Base-by-base conservation (phyloP, 2,888 invertebrate genomes). In the Ennomos fuscantarius region DNA sequence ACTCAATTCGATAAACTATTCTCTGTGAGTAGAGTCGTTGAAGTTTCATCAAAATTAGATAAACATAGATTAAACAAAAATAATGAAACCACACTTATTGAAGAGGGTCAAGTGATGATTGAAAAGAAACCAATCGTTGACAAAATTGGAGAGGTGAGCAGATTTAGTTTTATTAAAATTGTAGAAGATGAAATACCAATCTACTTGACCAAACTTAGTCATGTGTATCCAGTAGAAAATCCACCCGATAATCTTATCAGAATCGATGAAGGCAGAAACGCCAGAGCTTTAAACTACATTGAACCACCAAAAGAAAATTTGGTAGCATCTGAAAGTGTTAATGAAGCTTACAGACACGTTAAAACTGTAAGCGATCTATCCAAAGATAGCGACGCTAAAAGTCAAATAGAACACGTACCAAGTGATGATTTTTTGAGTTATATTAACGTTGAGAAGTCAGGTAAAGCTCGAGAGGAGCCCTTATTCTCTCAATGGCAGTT, bases 61-160 rank as follows among this genome's bases (percentile, higher is more conserved):
- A 94, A 94, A 74, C 87, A 93, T 47, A 93, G 93, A 13, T 70
- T 93, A 8, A 93, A 94, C 61, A 93, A 93, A 63, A 93, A 94
- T 55, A 93, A 92, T 63, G 82, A 89, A 75, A 92, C 92, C 1
- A 88, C 93, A 15, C 79, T 88, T 9, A 89, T 93, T 45, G 93
- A 93, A 77, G 90, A 92, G 67, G 91, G 93, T 0, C 80, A 90
- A 71, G 84, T 93, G 1, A 91, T 90, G 72, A 84, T 94, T n/a
- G 94, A 94, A 74, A 93, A 92, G 62, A 87, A 93, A 72, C 94
- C 95, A 0, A 93, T 93, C 11, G 72, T 94, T 1, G 94, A 95
- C 70, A 94, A 94, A 86, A 93, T 95, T 60, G 95, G 95, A 42
- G 95, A 94, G 81, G 94, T 96, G 0, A 95, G 94, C 76, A 92